Base-by-base conservation (phyloP, 2,888 invertebrate genomes). In the Acrobasis repandana region DNA sequence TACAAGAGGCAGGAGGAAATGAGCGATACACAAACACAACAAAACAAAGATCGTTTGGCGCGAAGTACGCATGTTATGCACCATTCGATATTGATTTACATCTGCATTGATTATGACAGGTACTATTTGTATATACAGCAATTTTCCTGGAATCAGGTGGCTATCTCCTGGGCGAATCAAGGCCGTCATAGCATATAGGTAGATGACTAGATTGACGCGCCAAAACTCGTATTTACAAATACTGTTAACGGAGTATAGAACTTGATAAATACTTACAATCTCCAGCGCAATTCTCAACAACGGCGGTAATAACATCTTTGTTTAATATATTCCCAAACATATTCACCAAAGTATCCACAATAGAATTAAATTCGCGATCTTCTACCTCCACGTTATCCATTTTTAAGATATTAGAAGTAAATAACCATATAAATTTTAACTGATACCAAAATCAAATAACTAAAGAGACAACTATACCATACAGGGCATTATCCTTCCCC, bases 201-300 rank as follows among this genome's bases (percentile, higher is more conserved):
- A 33, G 3, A 50, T 20, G 20, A 14, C 6, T 14, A n/a, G n/a
- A 10, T 14, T 43, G n/a, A 36, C 52, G 52, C 52, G 52, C 52
- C 52, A 52, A 52, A 52, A 56, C 4, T 46, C 9, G 5, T 11
- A 43, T 38, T 16, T 43, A 43, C 28, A 10, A 18, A 36, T 14
- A 20, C 8, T 20, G 3, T 20, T 48, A 33, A 33, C 49, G 49
- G 33, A 14, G 20, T 20, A 20, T 20, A 20, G 28, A 8, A 51
- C 11, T 33, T 43, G 6, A 50, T 38, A 33, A 47, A 33, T 71
- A 90, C 91, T 88, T 78, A 91, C 91, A 68, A 69, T 91, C 85
- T 14, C 90, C 91, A 6, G 67, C 75, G 62, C 78, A 90, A 66
- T 79, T 86, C 64, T 88, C 88, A 10, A 88, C 81, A 15, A 92